Evolutionary conservation across 2,888 invertebrate genomes (phyloP), one percentile per base, ranked within the genome.

Genomic region (Sphaerophoria rueppellii): DNA sequence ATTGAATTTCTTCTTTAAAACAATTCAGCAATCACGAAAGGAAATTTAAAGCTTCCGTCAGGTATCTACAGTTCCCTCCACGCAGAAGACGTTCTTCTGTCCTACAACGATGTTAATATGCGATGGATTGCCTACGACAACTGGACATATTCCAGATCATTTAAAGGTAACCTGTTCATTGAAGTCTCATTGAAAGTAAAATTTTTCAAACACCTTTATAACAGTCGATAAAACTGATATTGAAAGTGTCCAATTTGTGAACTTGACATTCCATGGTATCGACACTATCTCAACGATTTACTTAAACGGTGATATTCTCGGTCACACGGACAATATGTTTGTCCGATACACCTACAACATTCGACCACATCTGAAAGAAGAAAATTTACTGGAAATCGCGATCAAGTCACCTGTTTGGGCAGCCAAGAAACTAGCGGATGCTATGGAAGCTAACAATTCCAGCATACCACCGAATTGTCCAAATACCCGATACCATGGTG

Each of bases 311-410:
- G 88, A 93, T 32, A 89, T 92, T 0, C 89, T 98, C 52, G 96
- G 95, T 0, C 89, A 90, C 40, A 94, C 95, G 0, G 93, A 95
- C 87, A 98, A 98, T 90, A 98, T 98, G 98, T 98, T 98, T 91
- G 93, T 95, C 6, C 93, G 95, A 89, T 96, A 97, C 89, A 93
- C 93, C 32, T 96, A 95, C 88, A 94, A 96, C 87, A 93, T 98
- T 9, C 95, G 94, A 87, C 87, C 88, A 6, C 63, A 88, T 77
- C 76, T 89, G 11, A 65, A 87, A 69, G 93, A 93, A 6, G 88
- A 89, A 52, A 96, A 96, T 89, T 89, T 90, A 16, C 88, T 97
- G n/a, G 92, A 92, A 82, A 92, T 97, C 0, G 89, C 88, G 4
- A 94, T 97, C 87, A 89, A 90, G 60, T 96, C 97, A 0, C 94